Conservation (phyloP, 1,140 invertebrate species). For the Drosophila gunungcola region DNA sequence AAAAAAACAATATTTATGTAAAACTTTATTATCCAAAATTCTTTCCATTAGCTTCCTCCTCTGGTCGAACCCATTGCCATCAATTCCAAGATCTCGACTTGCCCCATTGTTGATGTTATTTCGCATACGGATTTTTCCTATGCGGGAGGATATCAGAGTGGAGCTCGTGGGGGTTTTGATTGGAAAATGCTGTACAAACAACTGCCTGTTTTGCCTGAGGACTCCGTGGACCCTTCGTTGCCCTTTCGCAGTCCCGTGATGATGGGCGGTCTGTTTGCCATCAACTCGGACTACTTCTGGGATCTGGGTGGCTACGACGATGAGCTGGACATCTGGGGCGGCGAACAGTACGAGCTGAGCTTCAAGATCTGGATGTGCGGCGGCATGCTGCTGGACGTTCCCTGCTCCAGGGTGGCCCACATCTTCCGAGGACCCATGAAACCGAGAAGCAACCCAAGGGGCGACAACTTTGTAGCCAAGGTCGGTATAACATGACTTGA, state of each 20-base stretch:
- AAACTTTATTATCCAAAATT: neutral
- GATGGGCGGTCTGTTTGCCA: slow-evolving; percentile 98
- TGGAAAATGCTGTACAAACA: slow-evolving; percentile 95
- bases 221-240: slow-evolving; percentile 89
- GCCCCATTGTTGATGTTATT: slow-evolving; percentile 94
- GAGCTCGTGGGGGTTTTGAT: slow-evolving; percentile 92
- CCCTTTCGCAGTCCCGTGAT: slow-evolving; percentile 96
- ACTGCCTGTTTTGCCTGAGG: slow-evolving; percentile 90
- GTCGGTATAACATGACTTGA: slow-evolving; percentile 29
- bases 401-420: slow-evolving; percentile 98
- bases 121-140: slow-evolving; percentile 92
- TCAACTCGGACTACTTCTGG: slow-evolving; percentile 96
- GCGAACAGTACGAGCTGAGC: slow-evolving; percentile 98
- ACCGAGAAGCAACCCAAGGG: slow-evolving; percentile 93
- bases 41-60: slow-evolving; percentile 87
- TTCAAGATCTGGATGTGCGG: slow-evolving; percentile 97
- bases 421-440: slow-evolving; percentile 89
- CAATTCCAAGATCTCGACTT: slow-evolving; percentile 91
- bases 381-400: slow-evolving; percentile 95
- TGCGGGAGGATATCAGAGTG: slow-evolving; percentile 90
- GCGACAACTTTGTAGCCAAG: slow-evolving; percentile 80
- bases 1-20: neutral
- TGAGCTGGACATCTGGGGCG: slow-evolving; percentile 97
- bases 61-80: slow-evolving; percentile 90
- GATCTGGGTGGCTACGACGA: slow-evolving; percentile 97